Evolutionary conservation across 2,888 invertebrate genomes (phyloP), one percentile per base, ranked within the genome.

Genomic region (Ochropleura leucogaster): DNA sequence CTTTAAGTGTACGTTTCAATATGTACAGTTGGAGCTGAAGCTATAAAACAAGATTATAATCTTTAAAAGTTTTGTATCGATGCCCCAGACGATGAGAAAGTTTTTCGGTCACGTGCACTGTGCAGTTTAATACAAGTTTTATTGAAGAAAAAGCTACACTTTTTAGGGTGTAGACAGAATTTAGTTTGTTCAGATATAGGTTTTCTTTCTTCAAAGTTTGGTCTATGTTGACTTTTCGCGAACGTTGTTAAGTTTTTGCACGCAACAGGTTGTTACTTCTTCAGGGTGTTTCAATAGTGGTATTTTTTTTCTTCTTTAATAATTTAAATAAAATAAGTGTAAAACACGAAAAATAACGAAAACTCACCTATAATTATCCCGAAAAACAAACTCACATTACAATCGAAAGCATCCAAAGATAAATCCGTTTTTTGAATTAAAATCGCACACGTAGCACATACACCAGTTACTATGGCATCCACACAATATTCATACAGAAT

Each of bases 371-470:
- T 51, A 57, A 16, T 46, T 20, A 0, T 51, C 55, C 72, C 82
- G 87, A 89, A 86, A 92, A 91, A 87, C 89, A 90, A 89, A 85
- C 69, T 81, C 88, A 90, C 92, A 93, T 92, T 84, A 91, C 92
- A 92, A 84, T 74, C 85, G 78, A 84, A 83, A 89, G 84, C 87
- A 89, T 89, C 84, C 89, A 88, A 88, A 87, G 30, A 74, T 79
- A 81, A 80, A 85, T 85, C 82, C 83, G 62, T 83, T 84, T 88
- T 86, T 79, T 84, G 75, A 79, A 79, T 85, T 83, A 81, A 88
- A 86, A 87, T 77, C 69, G 63, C 89, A 90, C 90, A 85, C 85
- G 74, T 87, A 89, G 85, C 85, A 87, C 86, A 84, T 74, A 83
- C 90, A 93, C 91, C 75, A 75, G 44, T 79, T 86, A 83, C 62